Base-by-base conservation (phyloP, 2,888 invertebrate genomes). In the Lacanobia oleracea region DNA sequence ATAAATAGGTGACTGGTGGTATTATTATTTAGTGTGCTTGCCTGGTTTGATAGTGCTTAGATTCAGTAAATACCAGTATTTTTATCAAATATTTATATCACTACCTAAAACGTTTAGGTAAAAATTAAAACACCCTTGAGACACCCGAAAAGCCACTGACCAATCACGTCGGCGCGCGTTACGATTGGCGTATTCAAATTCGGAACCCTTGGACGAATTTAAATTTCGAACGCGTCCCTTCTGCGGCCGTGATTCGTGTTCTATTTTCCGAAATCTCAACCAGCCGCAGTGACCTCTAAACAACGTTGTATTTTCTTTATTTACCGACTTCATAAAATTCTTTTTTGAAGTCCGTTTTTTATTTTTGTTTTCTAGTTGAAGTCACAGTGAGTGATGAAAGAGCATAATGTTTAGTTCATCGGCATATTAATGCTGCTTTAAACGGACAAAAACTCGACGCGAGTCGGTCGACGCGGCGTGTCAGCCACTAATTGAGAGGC, bases 401-500 rank as follows among this genome's bases (percentile, higher is more conserved):
- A 90, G 86, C 89, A 88, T 85, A 89, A 90, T 89, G 90, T 91
- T 93, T 91, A 90, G 91, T 92, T 88, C 91, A 92, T 92, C 90
- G 92, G 92, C 91, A 91, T 92, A 93, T 92, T 93, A 93, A 93
- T 92, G 90, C 90, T 79, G 89, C 88, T 92, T 90, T 91, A 91
- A 92, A 90, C 89, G 91, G 85, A 93, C 92, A 94, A 95, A 95
- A 95, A 94, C 91, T 90, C 90, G 90, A 89, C 89, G 90, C 90
- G 90, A 89, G 90, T 88, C 90, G 89, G 90, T 87, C 88, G 90
- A 88, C 88, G 80, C 92, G 87, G 91, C 94, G 93, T 93, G 94
- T 94, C 94, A 91, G 91, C 84, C 87, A 86, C 93, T 95, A 95
- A 95, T 95, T 94, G 95, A 93, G 90, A 87, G 88, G 89, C 91